phyloP scores from a whole-genome alignment of 2,888 invertebrate genomes.

The Deilephila porcellus region DNA sequence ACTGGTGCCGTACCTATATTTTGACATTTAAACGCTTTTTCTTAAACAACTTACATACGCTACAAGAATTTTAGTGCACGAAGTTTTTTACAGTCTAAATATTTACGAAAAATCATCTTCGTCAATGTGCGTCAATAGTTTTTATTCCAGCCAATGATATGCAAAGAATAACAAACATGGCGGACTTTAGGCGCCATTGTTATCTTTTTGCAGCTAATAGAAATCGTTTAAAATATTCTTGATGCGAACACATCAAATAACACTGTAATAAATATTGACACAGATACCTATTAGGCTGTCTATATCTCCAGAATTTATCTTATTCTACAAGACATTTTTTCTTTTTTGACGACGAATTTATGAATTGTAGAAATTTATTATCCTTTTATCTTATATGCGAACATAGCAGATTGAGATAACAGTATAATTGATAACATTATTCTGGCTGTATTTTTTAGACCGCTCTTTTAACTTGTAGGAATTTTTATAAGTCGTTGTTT shows the following conservation, averaged over 20 bases:
- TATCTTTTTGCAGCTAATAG: not conserved
- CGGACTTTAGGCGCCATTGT: constrained; percentile 2
- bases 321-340: constrained; percentile 2
- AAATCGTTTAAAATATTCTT: not conserved
- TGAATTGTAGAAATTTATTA: constrained; percentile 29
- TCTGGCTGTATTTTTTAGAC: no score
- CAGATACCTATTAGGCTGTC: not conserved
- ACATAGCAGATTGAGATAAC: constrained; percentile 27
- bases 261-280: not conserved
- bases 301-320: not conserved
- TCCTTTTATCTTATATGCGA: constrained; percentile 25
- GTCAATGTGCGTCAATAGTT: not conserved
- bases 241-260: not conserved
- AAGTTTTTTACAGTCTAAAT: no score
- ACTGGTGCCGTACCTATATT: not conserved
- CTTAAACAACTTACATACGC: not conserved
- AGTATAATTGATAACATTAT: not conserved
- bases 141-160: not conserved
- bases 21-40: not conserved
- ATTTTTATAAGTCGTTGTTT: no score
- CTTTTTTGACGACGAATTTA: constrained; percentile 24
- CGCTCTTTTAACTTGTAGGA: no score
- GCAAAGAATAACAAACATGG: not conserved
- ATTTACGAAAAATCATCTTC: no score
- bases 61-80: no score